A percentile compares a stretch with the other conserved stretches of the same genome.
Evolutionary conservation across 1,140 invertebrate species (phyloP).

Genomic region (Leguminivora glycinivorella): DNA sequence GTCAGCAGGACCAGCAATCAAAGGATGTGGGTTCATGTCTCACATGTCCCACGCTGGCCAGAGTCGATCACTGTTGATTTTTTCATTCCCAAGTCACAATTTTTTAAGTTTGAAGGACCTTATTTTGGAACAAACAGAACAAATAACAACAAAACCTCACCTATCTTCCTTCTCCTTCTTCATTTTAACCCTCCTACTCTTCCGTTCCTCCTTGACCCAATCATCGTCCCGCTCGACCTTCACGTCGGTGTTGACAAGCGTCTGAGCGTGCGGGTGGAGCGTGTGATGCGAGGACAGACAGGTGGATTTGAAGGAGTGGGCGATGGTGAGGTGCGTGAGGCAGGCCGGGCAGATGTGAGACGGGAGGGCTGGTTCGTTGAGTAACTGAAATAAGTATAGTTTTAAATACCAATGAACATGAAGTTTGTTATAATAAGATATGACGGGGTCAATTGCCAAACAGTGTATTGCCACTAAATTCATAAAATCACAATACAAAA

Average conservation of each 20-base stretch:
- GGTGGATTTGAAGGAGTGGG: constrained; percentile 3
- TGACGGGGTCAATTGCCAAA: too few species aligned
- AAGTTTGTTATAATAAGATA: too few species aligned
- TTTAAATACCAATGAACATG: too few species aligned
- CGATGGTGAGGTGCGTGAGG: background rate
- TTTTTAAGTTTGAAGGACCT: too few species aligned
- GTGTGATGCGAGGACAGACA: background rate
- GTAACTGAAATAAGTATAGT: background rate
- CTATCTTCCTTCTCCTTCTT: constrained; percentile 22
- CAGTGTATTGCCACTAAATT: too few species aligned
- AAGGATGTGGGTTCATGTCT: too few species aligned
- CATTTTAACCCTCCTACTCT: constrained; percentile 5
- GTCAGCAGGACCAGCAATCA: too few species aligned
- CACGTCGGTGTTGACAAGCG: background rate
- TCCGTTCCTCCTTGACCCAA: background rate
- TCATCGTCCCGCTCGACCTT: background rate
- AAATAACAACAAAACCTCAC: background rate
- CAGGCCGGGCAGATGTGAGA: background rate
- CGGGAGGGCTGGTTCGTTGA: background rate
- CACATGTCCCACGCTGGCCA: too few species aligned
- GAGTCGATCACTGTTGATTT: too few species aligned
- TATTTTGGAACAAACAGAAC: too few species aligned
- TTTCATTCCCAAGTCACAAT: too few species aligned
- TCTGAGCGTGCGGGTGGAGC: background rate
- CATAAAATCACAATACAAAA: too few species aligned